A percentile compares a stretch with the other conserved stretches of the same genome.
Evolutionary conservation across 1,140 invertebrate species (phyloP).

Genomic region (Temnothorax longispinosus): DNA sequence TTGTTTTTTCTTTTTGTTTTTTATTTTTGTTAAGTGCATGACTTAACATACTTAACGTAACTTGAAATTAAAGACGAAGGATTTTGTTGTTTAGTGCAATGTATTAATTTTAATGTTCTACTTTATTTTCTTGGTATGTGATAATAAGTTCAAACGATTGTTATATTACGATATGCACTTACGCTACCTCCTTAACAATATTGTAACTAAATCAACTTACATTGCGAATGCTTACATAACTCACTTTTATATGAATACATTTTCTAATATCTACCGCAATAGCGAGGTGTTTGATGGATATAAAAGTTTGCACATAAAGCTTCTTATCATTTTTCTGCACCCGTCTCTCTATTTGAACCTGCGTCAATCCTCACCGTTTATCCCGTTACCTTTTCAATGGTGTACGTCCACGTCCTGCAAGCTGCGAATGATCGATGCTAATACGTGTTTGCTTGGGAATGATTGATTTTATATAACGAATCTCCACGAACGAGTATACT

Average conservation of each 20-base stretch:
- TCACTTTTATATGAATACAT: constrained; percentile 1
- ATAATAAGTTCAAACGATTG: background rate
- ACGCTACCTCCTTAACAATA: background rate
- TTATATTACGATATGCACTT: constrained; percentile 11
- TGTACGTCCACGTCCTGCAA: constrained; percentile 32
- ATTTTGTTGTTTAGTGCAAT: background rate
- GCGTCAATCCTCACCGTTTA: constrained; percentile 28
- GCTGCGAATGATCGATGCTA: constrained; percentile 34
- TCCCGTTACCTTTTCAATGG: constrained; percentile 6
- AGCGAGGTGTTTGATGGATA: background rate
- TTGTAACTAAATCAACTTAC: background rate
- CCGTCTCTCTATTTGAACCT: constrained; percentile 4
- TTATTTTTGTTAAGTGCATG: constrained; percentile 21
- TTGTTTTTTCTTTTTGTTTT: background rate
- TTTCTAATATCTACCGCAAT: background rate
- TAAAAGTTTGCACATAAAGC: constrained; percentile 31
- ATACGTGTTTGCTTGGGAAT: constrained; percentile 43
- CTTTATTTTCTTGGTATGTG: constrained; percentile 1
- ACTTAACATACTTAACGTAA: background rate
- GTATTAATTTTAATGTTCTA: background rate
- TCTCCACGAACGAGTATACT: constrained; percentile 1
- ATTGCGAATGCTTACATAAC: background rate
- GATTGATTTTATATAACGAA: constrained; percentile 33
- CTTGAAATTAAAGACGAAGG: background rate
- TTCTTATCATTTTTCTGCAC: constrained; percentile 30